Base-by-base conservation (phyloP, 1,140 invertebrate species). In the Pseudomyrmex dendroicus region DNA sequence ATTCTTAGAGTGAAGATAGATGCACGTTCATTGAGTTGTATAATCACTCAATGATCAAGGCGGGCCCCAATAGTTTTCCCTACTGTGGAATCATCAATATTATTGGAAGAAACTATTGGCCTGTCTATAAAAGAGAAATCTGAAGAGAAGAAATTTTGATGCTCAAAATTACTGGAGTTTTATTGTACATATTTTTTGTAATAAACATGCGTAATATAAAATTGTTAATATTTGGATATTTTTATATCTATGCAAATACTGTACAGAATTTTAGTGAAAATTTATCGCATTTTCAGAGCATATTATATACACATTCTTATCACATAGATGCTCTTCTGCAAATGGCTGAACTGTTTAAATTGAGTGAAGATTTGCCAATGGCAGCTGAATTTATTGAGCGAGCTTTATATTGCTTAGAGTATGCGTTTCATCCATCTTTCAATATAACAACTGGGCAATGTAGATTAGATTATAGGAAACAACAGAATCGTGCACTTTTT, bases 311-410 rank as follows among this genome's bases (percentile, higher is more conserved):
- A 22, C 95, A 97, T 93, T 96, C 97, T 0, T 98, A 97, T 91
- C 97, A 98, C 87, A 96, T 98, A 5, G 98, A 99, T 91, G 95
- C 96, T 0, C 94, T 98, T n/a, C 95, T 98, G 35, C 98, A 98
- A 93, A 94, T 98, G 63, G 97, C 97, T 84, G 97, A 98, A 90
- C 95, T 98, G 15, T 98, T 96, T 90, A 96, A 96, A 87, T 95
- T 98, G 89, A 96, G 95, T 83, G 98, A 98, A 92, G 97, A 98
- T 94, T 94, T 96, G 52, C 96, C 97, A 73, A 96, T 96, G 93
- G 97, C 97, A 7, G 96, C 97, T 48, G 96, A 97, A 92, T 93
- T 98, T 0, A 96, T 98, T 76, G 97, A 98, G 93, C 94, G 96
- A 86, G 97, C 97, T 13, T 90, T 98, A 4, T 97, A 96, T 91